Base-by-base conservation (phyloP, 2,797 vertebrate genomes). In the Muscicapa comitata region DNA sequence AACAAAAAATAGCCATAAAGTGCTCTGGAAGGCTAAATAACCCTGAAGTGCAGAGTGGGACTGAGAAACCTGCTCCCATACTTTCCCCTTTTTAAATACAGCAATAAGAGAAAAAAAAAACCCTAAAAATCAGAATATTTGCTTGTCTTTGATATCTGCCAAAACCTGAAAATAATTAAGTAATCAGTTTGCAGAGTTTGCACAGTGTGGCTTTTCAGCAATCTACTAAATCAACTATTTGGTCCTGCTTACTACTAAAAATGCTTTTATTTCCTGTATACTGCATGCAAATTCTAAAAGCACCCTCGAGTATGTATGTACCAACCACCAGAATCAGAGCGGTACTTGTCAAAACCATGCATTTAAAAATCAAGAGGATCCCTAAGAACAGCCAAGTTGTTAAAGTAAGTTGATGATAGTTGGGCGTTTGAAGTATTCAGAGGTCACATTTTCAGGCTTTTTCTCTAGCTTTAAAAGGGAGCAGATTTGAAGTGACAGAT, bases 1-100 rank as follows among this genome's bases (percentile, higher is more conserved):
- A 91, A 16, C 28, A 75, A 93, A 87, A 66, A 95, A 94, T 89
- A 95, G 86, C 86, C n/a, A 62, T 95, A 91, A 97, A 97, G 96
- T 96, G 94, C 92, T 89, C 79, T 58, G 70, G 82, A 95, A 97
- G 91, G 82, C 71, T 78, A 86, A 67, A 57, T 84, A 91, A 91
- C 67, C 71, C 66, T 45, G 94, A 90, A 28, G 92, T 95, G 88
- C 95, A 87, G 91, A 93, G 81, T 87, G 71, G 83, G 90, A 89
- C 25, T 82, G 76, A 95, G 92, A 95, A 96, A 91, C 51, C 67
- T 61, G 94, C 71, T 93, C 90, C 91, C 81, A 59, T 92, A 48
- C 79, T 72, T 92, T 57, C 65, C 72, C 89, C 10, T 11, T 87
- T 86, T 95, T 88, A 86, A 62, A 71, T 71, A 93, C 4, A 86